These are phyloP conservation scores for Netelia inedita DNA, from an alignment of 2,888 invertebrate species.

Conservation along the genomic window DNA sequence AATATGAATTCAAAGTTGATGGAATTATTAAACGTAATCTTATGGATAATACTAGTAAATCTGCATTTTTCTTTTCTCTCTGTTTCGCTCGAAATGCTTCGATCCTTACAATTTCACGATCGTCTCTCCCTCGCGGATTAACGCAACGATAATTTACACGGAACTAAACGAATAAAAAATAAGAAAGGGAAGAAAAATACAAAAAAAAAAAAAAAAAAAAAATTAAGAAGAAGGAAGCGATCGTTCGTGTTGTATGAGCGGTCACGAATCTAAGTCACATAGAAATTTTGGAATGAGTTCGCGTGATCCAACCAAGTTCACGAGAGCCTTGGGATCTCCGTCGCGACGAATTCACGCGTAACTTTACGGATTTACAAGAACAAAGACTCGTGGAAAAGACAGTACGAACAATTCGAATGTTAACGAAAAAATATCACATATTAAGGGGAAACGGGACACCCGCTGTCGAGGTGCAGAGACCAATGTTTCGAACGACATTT, in stretches of 20 bases:
- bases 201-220: constrained; percentile 68
- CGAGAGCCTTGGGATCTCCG: background rate
- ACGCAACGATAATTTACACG: constrained; percentile 79
- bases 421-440: constrained; percentile 68
- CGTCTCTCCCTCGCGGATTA: constrained; percentile 64
- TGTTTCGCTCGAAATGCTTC: constrained; percentile 21
- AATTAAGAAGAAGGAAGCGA: constrained; percentile 61
- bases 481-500: constrained; percentile 61
- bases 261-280: constrained; percentile 52
- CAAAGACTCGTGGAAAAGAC: constrained; percentile 52
- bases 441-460: constrained; percentile 13
- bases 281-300: constrained; percentile 65
- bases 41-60: constrained; percentile 75
- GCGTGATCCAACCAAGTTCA: constrained; percentile 4
- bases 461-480: constrained; percentile 59
- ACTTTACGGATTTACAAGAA: constrained; percentile 49
- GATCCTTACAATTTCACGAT: constrained; percentile 61
- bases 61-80: constrained; percentile 44
- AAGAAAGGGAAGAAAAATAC: too few relatives aligned
- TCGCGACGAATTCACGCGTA: background rate
- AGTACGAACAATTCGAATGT: constrained; percentile 64
- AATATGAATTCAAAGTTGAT: constrained; percentile 77
- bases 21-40: constrained; percentile 77
- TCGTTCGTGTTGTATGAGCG: constrained; percentile 63
- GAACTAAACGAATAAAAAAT: constrained; percentile 42